Base-by-base conservation (phyloP, 1,140 invertebrate species). In the Aplysia californica region DNA sequence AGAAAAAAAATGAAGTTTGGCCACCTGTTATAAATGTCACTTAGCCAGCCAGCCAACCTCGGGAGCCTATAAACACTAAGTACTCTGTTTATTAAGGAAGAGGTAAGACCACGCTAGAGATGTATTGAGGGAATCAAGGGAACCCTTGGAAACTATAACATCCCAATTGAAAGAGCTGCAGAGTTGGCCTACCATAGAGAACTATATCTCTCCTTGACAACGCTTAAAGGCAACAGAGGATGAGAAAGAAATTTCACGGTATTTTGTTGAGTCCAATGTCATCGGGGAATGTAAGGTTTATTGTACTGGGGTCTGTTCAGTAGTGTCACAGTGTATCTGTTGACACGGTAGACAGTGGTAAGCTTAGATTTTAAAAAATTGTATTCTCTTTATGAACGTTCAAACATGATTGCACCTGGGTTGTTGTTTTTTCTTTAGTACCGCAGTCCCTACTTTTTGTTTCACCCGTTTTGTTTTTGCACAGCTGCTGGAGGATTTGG, bases 401-500 rank as follows among this genome's bases (percentile, higher is more conserved):
- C 20, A 26, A n/a, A 26, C 29, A n/a, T 26, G 23, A n/a, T 61
- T 61, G 10, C 23, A 61, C 5, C 29, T 26, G 29, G 26, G 20
- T 20, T 29, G 5, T 26, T 10, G 10, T 20, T 74, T 35, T 33
- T 35, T n/a, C 50, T 50, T 50, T 20, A 20, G 3, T 23, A 38
- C n/a, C n/a, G 36, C 31, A 20, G 41, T 23, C 55, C 35, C 66
- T 61, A 56, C 26, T 33, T 39, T 66, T 20, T 15, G 31, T 29
- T 1, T 33, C 29, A 50, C 55, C 4, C 55, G 35, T 50, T 69
- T 2, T 50, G 23, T 26, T 66, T 5, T 33, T 55, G 44, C 23
- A 6, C 73, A 73, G 79, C 76, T 59, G 44, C 83, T 5, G 75
- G 68, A 71, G 82, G 77, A 26, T 81, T 81, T 79, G 81, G 81